Evolutionary conservation across 1,140 invertebrate species (phyloP), one percentile per base, ranked within the genome.

Genomic region (Diplogasteroides magnus): DNA sequence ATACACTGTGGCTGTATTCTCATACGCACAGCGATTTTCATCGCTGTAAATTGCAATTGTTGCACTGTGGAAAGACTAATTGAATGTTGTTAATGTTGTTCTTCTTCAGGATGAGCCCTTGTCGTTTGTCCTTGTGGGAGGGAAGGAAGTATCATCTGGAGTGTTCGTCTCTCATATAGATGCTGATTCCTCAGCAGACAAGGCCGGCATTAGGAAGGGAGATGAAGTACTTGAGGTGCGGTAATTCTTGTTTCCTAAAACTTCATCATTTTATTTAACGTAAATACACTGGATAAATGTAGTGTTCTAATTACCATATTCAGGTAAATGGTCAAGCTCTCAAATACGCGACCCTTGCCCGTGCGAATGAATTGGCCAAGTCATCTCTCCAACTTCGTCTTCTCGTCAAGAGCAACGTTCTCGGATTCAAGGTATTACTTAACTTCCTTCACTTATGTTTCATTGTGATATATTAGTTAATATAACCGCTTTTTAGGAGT

Each of bases 311-410:
- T n/a, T n/a, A n/a, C n/a, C n/a, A n/a, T n/a, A n/a, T n/a, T n/a
- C 93, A 97, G 86, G 94, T 98, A 0, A 98, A 98, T 84, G 93
- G 94, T 25, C 91, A 96, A 79, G 94, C 90, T 77, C 96, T 98
- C 84, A 89, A 92, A 79, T 91, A 93, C 83, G 90, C 97, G 48
- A 91, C 89, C 76, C 90, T 93, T 19, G 37, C 37, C 6, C 6
- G 37, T 6, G 37, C 37, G 37, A 48, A 48, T 48, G 37, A 48
- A 48, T 19, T 48, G 37, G 37, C 37, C 37, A 48, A 68, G 66
- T 57, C 59, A 15, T 67, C 66, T 0, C 1, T 68, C 0, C 19
- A 14, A 25, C 23, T 68, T 15, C 93, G 91, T 82, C 91, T 98
- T 75, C 93, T 91, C 56, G 92, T 98, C 19, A 97, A 97, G 86